Percentiles rank a stretch among this genome's conserved stretches.
Conservation (phyloP, 1,140 invertebrate genomes). For the Gonioctena quinquepunctata region DNA sequence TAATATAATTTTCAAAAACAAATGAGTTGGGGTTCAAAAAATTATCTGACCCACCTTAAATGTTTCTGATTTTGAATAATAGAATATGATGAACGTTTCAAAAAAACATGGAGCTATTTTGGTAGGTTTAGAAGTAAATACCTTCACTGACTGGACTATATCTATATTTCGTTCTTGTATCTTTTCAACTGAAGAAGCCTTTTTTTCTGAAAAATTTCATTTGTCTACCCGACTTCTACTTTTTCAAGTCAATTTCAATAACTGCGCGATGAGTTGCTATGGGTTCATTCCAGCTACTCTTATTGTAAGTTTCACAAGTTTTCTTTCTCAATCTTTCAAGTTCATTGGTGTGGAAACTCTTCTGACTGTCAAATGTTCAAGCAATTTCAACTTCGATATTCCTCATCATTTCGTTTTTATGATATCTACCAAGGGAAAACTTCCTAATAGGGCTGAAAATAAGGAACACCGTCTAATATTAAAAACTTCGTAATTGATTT, state of each 20-base stretch:
- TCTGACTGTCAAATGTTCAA: not conserved
- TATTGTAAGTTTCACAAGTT: not conserved
- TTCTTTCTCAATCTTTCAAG: not conserved
- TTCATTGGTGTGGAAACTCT: not conserved
- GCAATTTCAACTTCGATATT: slow-evolving; percentile 11
- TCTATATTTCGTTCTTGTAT: too few species aligned
- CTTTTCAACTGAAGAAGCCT: too few species aligned
- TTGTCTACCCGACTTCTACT: too few species aligned
- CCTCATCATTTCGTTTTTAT: slow-evolving; percentile 10
- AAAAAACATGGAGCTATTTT: too few species aligned
- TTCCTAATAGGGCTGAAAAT: slow-evolving; percentile 20
- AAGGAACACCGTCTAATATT: slow-evolving; percentile 14
- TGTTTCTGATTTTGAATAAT: too few species aligned
- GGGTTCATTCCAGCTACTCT: not conserved
- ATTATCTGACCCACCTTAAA: too few species aligned
- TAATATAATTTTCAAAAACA: too few species aligned
- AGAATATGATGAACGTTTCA: too few species aligned
- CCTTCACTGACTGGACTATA: too few species aligned
- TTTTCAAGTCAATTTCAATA: not conserved
- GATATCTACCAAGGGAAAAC: slow-evolving; percentile 7
- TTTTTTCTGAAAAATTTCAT: too few species aligned
- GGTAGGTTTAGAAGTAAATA: too few species aligned
- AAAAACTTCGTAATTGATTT: slow-evolving; percentile 19
- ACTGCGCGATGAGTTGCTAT: not conserved
- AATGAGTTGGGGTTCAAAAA: too few species aligned